phyloP scores from a whole-genome alignment of 2,113 vertebrate species.

The Coptodon rendalli region DNA sequence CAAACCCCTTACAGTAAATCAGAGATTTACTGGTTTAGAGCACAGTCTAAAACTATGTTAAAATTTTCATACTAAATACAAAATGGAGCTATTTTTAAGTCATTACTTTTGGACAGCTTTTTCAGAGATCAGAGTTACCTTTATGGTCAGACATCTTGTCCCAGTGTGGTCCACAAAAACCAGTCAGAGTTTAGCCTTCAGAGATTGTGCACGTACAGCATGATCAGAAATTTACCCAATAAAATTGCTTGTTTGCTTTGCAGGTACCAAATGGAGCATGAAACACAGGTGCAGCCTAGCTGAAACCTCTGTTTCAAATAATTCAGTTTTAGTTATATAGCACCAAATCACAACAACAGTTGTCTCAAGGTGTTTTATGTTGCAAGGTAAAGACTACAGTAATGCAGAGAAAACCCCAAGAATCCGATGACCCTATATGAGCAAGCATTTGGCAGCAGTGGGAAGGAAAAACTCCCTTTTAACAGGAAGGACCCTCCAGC shows the following conservation, averaged over 20 bases:
- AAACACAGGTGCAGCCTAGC: background rate
- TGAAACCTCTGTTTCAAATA: background rate
- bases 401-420: background rate
- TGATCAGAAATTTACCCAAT: background rate
- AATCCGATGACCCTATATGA: background rate
- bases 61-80: background rate
- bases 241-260: background rate
- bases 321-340: background rate
- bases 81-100: background rate
- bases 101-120: background rate
- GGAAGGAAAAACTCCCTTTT: too few species aligned
- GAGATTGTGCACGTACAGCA: background rate
- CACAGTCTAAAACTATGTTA: background rate
- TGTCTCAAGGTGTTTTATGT: background rate
- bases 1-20: background rate
- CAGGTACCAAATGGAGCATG: background rate
- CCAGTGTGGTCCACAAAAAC: rapidly evolving
- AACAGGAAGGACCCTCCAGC: too few species aligned
- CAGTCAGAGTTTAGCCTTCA: rapidly evolving
- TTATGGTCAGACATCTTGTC: background rate
- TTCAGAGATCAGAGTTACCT: background rate
- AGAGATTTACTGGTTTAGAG: background rate
- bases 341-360: background rate
- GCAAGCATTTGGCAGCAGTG: too few species aligned
- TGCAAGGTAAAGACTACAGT: background rate